A percentile compares a stretch with the other conserved stretches of the same genome.
phyloP scores from a whole-genome alignment of 2,113 vertebrate species.

The Rattus norvegicus region DNA sequence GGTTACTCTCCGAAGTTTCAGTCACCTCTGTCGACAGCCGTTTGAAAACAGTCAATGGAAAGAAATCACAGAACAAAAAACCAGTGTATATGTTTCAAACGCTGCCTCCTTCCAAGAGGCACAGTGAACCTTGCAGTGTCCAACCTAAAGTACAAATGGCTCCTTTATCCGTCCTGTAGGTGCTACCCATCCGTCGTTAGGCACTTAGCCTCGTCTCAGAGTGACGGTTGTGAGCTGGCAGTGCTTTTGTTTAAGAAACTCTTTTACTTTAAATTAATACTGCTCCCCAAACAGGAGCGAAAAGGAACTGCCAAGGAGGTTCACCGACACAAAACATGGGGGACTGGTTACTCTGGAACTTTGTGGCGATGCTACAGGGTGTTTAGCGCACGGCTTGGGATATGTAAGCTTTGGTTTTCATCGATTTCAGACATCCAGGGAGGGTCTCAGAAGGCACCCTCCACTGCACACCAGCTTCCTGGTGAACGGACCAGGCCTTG shows the following conservation, averaged over 20 bases:
- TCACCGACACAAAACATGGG: not conserved
- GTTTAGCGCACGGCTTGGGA: no score
- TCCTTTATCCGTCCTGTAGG: not conserved
- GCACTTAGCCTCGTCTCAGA: not conserved
- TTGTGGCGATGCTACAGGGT: not conserved
- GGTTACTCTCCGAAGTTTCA: not conserved
- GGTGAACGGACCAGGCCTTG: not conserved
- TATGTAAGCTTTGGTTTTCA: not conserved
- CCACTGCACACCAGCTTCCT: not conserved
- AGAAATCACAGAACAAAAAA: not conserved
- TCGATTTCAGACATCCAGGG: not conserved
- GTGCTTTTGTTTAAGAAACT: not conserved
- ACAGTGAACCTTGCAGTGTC: not conserved
- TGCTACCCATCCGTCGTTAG: not conserved
- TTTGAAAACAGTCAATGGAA: not conserved
- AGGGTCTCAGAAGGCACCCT: not conserved
- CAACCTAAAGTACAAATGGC: not conserved
- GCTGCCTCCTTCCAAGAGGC: not conserved
- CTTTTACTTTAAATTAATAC: not conserved
- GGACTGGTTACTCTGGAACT: not conserved
- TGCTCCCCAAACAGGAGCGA: not conserved
- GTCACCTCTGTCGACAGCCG: not conserved
- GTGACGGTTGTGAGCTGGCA: not conserved
- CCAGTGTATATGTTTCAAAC: not conserved
- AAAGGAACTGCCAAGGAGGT: not conserved